phyloP scores from a whole-genome alignment of 2,888 invertebrate species.

The Volucella inflata region DNA sequence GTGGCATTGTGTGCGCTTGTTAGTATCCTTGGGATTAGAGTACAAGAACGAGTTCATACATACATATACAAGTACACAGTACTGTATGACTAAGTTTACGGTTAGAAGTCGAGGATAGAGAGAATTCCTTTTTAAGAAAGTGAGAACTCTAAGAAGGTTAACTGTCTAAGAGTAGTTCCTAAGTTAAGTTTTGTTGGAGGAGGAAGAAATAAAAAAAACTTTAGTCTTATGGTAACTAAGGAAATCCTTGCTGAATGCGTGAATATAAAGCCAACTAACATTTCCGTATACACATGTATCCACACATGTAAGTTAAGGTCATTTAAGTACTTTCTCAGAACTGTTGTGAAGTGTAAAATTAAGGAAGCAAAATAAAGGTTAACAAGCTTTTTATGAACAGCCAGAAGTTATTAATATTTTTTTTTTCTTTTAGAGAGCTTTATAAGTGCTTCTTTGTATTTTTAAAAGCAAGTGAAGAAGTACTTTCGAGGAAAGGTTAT shows the following conservation, averaged over 20 bases:
- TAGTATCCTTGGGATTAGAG: slow-evolving; percentile 13
- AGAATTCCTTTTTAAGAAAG: not conserved
- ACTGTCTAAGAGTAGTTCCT: not conserved
- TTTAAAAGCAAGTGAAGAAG: no score
- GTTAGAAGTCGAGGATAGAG: not conserved
- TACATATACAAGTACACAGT: no score
- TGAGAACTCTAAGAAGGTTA: slow-evolving; percentile 4
- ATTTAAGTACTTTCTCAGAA: not conserved
- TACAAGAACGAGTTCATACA: not conserved
- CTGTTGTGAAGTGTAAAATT: no score
- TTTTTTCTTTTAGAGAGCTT: no score
- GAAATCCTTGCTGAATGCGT: not conserved
- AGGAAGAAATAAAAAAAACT: not conserved
- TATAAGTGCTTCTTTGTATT: no score
- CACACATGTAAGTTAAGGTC: not conserved
- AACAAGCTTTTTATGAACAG: no score
- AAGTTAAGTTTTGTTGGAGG: not conserved
- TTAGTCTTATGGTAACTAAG: slow-evolving; percentile 8
- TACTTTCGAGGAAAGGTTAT: no score
- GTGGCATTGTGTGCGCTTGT: slow-evolving; percentile 16
- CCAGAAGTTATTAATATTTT: no score
- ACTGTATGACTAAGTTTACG: no score
- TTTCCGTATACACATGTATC: no score
- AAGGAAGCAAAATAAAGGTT: no score
- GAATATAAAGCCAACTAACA: not conserved